phyloP scores from a whole-genome alignment of 2,113 vertebrate genomes.

The Scomber scombrus region DNA sequence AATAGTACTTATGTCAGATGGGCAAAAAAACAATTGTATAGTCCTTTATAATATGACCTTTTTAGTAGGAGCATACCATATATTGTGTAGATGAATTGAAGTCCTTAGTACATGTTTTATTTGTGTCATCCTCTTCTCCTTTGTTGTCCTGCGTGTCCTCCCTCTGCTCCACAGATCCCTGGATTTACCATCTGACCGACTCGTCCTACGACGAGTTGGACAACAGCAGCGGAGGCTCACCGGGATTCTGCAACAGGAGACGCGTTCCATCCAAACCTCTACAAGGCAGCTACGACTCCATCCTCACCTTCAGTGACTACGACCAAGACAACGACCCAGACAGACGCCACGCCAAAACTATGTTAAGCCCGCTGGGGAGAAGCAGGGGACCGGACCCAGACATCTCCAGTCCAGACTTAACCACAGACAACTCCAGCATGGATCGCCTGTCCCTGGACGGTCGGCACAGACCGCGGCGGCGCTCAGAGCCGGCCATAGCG shows the following conservation, averaged over 20 bases:
- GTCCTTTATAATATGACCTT: too few relatives aligned
- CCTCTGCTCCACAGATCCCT: slow-evolving; percentile 82
- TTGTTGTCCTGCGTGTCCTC: not conserved
- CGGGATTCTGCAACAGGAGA: slow-evolving; percentile 80
- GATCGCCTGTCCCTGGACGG: slow-evolving; percentile 61
- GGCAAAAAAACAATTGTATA: too few relatives aligned
- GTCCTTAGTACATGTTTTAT: too few relatives aligned
- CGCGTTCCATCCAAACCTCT: slow-evolving; percentile 81
- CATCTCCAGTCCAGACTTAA: not conserved
- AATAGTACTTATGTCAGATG: too few relatives aligned
- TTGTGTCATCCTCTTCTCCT: too few relatives aligned
- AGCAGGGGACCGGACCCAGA: slow-evolving; percentile 47
- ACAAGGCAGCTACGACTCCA: slow-evolving; percentile 92
- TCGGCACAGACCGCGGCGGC: slow-evolving; percentile 80
- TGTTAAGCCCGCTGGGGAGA: slow-evolving; percentile 33
- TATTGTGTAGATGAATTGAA: too few relatives aligned
- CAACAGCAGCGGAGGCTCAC: slow-evolving; percentile 81
- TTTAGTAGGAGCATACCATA: too few relatives aligned
- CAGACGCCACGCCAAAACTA: rapidly evolving
- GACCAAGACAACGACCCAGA: slow-evolving; percentile 86
- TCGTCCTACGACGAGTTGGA: slow-evolving; percentile 95
- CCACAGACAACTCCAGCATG: slow-evolving; percentile 19
- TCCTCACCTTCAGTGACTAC: slow-evolving; percentile 90
- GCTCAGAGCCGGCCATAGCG: slow-evolving; percentile 89
- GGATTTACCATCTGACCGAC: slow-evolving; percentile 90